phyloP scores from a whole-genome alignment of 2,113 vertebrate species.

The Hipposideros armiger region DNA sequence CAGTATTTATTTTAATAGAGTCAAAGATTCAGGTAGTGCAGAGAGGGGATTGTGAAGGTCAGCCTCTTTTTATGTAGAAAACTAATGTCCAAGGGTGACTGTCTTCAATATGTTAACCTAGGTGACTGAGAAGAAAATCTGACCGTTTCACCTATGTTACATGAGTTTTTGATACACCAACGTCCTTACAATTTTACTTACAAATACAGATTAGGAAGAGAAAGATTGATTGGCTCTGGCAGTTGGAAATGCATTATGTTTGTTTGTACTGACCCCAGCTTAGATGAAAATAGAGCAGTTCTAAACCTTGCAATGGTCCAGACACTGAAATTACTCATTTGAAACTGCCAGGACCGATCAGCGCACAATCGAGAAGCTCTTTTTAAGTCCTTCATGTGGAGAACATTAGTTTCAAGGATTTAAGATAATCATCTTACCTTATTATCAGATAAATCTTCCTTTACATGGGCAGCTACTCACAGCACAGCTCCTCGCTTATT shows the following conservation, averaged over 20 bases:
- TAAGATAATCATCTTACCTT: slow-evolving; percentile 61
- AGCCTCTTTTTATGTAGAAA: not conserved
- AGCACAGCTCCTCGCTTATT: slow-evolving; percentile 13
- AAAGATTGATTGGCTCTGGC: slow-evolving; percentile 34
- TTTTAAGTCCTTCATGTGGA: slow-evolving; percentile 55
- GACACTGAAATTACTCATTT: slow-evolving; percentile 70
- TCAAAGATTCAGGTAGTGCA: not conserved
- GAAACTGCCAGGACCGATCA: slow-evolving; percentile 66
- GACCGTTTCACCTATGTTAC: slow-evolving; percentile 62
- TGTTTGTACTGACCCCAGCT: slow-evolving; percentile 63
- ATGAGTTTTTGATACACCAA: slow-evolving; percentile 64
- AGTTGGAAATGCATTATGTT: slow-evolving; percentile 49
- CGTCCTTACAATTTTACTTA: slow-evolving; percentile 67
- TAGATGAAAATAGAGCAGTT: slow-evolving; percentile 51
- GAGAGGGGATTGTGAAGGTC: not conserved
- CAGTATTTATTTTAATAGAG: not conserved
- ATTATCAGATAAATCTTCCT: slow-evolving; percentile 66
- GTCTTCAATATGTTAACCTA: not conserved
- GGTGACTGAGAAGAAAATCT: slow-evolving; percentile 36
- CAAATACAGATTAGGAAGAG: slow-evolving; percentile 57
- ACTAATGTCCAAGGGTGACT: slow-evolving; percentile 15
- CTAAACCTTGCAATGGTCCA: slow-evolving; percentile 4
- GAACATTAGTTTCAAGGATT: slow-evolving; percentile 63
- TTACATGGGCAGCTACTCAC: slow-evolving; percentile 56
- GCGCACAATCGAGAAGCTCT: not conserved